These are phyloP conservation scores for Eubucco bourcierii DNA, from an alignment of 2,113 vertebrate genomes.

Conservation along the genomic window DNA sequence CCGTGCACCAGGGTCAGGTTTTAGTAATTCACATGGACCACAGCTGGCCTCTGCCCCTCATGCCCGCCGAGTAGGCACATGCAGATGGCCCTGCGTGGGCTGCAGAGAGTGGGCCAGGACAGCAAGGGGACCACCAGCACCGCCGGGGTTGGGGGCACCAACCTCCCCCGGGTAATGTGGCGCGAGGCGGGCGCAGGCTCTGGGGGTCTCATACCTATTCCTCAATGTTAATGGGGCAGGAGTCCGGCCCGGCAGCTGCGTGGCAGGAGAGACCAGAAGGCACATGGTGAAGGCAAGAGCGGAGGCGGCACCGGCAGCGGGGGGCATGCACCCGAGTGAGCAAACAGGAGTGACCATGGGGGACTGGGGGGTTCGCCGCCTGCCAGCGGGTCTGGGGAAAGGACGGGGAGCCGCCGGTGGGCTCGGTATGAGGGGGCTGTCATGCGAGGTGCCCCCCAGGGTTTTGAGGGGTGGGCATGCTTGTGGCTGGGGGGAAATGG, in stretches of 20 bases:
- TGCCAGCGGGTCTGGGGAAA: accelerated
- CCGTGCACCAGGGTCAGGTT: accelerated
- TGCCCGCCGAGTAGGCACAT: accelerated
- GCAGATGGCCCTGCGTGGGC: background rate
- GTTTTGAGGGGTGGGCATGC: background rate
- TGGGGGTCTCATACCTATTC: conserved; percentile 87
- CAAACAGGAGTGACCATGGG: background rate
- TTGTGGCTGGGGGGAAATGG: accelerated
- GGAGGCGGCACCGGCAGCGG: background rate
- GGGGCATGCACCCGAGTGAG: conserved; percentile 48
- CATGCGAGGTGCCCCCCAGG: background rate
- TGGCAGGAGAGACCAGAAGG: conserved; percentile 80
- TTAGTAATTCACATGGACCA: background rate
- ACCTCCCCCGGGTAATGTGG: background rate
- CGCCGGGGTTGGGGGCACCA: accelerated
- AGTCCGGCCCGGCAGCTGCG: conserved; percentile 86
- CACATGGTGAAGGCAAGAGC: conserved; percentile 73
- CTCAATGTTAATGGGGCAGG: conserved; percentile 94
- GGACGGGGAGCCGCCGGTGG: accelerated
- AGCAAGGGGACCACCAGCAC: background rate
- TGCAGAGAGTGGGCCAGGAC: background rate
- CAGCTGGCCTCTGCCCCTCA: background rate
- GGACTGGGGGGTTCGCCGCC: accelerated
- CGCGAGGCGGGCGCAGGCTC: background rate
- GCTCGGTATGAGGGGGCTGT: accelerated